Evolutionary conservation across 1,140 invertebrate species (phyloP).

Genomic region (Trypoxylus dichotomus): DNA sequence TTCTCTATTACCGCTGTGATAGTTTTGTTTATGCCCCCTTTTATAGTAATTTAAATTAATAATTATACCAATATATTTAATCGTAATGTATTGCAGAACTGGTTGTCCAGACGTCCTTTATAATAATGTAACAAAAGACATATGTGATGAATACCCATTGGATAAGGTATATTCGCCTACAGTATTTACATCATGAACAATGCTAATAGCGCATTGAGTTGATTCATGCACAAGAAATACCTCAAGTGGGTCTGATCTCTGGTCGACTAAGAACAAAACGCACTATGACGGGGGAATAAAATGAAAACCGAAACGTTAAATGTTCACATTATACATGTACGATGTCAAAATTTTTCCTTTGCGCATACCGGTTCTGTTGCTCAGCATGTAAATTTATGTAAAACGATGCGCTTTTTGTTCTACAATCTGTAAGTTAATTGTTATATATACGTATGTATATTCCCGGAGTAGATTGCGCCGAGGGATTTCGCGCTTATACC

Average conservation of each 20-base stretch:
- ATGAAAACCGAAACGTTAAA: slow-evolving; percentile 43
- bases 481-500: slow-evolving; percentile 34
- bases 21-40: too few species aligned
- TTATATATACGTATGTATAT: slow-evolving; percentile 38
- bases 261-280: neutral
- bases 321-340: slow-evolving; percentile 38
- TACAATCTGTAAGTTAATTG: slow-evolving; percentile 44
- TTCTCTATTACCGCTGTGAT: too few species aligned
- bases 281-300: slow-evolving; percentile 31
- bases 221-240: neutral
- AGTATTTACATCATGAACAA: neutral
- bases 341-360: slow-evolving; percentile 46
- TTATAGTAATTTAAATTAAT: too few species aligned
- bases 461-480: slow-evolving; percentile 30
- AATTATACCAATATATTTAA: too few species aligned
- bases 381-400: slow-evolving; percentile 48
- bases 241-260: neutral
- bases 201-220: neutral
- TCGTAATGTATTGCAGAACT: too few species aligned
- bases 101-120: too few species aligned
- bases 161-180: too few species aligned
- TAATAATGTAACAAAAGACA: too few species aligned
- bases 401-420: slow-evolving; percentile 45
- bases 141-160: too few species aligned
- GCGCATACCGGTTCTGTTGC: slow-evolving; percentile 41